Conservation (phyloP, 2,113 vertebrate genomes). For the Anarhynchus alexandrinus region DNA sequence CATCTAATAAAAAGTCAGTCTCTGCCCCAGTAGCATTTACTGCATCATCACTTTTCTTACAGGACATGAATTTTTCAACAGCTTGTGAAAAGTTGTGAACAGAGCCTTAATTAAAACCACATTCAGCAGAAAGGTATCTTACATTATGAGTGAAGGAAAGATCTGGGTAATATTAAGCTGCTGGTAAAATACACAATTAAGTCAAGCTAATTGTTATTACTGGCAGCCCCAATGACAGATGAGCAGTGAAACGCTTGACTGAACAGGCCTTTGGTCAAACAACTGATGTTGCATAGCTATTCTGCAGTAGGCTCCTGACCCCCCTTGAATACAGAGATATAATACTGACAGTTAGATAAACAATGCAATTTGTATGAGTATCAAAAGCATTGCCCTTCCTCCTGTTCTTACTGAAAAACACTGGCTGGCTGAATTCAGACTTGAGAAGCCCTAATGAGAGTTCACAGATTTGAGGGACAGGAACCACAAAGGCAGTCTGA, state of each 20-base stretch:
- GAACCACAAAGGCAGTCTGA: not conserved
- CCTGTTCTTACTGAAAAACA: not conserved
- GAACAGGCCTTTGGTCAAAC: slow-evolving; percentile 18
- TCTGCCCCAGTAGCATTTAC: slow-evolving; percentile 32
- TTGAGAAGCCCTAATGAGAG: not conserved
- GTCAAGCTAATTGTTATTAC: slow-evolving; percentile 58
- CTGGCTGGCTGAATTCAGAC: not conserved
- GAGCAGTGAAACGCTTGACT: not conserved
- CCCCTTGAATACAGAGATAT: not conserved
- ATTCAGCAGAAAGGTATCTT: slow-evolving; percentile 50
- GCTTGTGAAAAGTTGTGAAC: slow-evolving; percentile 56
- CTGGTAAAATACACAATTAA: slow-evolving; percentile 63
- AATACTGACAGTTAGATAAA: not conserved
- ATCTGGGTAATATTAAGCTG: slow-evolving; percentile 54
- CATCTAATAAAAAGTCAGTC: slow-evolving; percentile 9
- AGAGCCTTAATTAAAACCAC: slow-evolving; percentile 53
- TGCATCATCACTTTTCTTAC: slow-evolving; percentile 53
- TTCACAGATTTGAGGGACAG: not conserved
- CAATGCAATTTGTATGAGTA: not conserved
- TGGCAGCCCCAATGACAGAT: slow-evolving; percentile 50
- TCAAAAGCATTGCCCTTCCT: not conserved
- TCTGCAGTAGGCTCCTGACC: not conserved
- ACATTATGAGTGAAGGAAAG: slow-evolving; percentile 2
- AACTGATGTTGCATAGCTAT: not conserved
- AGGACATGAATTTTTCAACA: slow-evolving; percentile 54